These are phyloP conservation scores for Arrhamphus sclerolepis DNA, from an alignment of 2,797 vertebrate genomes.

Conservation along the genomic window DNA sequence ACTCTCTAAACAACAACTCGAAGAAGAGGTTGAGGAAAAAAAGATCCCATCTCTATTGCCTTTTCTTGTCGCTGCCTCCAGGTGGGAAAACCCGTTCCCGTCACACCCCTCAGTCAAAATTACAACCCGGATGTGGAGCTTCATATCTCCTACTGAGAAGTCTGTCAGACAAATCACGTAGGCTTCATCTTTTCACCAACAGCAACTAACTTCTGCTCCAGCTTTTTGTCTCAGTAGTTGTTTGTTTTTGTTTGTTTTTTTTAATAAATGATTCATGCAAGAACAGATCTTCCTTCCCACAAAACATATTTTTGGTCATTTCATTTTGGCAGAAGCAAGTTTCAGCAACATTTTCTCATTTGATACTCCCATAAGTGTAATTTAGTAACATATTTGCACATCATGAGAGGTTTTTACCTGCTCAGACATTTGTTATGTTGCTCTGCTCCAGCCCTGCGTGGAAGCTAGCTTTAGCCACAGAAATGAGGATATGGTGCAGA, in stretches of 20 bases:
- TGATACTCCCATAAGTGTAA: not conserved
- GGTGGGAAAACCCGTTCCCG: constrained; percentile 32
- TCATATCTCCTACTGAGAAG: not conserved
- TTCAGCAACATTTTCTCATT: not conserved
- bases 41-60: not conserved
- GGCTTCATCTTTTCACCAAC: not conserved
- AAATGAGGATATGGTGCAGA: not conserved
- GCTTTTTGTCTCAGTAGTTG: constrained; percentile 1
- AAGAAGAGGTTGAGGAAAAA: no score
- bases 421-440: not conserved
- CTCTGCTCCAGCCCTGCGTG: not conserved
- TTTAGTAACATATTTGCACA: constrained; percentile 1
- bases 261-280: not conserved
- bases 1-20: not conserved
- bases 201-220: not conserved
- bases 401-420: not conserved
- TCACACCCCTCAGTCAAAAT: constrained; percentile 27
- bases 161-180: not conserved
- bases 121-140: constrained; percentile 18
- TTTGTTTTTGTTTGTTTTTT: not conserved
- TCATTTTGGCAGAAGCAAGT: not conserved
- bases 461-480: not conserved
- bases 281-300: not conserved
- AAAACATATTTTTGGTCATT: not conserved
- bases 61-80: not conserved